These are phyloP conservation scores for Archips crataeganus DNA, from an alignment of 2,888 invertebrate genomes.

Conservation along the genomic window DNA sequence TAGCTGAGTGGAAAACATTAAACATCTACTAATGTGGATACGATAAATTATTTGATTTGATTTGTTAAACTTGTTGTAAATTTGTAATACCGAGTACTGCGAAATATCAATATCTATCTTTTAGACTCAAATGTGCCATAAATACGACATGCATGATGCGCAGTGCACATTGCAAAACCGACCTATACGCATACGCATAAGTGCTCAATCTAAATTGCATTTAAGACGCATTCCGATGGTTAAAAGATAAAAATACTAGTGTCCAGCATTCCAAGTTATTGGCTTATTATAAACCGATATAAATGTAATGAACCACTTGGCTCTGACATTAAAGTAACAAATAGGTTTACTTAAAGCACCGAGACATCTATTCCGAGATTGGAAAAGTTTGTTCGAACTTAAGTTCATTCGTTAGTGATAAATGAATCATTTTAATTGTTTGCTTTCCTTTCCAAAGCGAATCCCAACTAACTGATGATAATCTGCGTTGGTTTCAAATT, in stretches of 20 bases:
- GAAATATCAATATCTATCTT: too few species aligned
- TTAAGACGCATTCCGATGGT: too few species aligned
- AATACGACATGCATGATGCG: too few species aligned
- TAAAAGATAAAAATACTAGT: not conserved
- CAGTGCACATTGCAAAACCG: too few species aligned
- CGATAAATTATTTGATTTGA: too few species aligned
- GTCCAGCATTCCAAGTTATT: not conserved
- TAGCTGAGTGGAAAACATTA: too few species aligned
- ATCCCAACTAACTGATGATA: constrained; percentile 28
- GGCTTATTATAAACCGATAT: constrained; percentile 14
- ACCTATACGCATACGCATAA: too few species aligned
- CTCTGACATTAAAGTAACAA: constrained; percentile 37
- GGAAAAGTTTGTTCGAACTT: constrained; percentile 55
- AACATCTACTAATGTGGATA: too few species aligned
- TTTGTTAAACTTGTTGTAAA: too few species aligned
- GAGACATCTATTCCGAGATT: constrained; percentile 54
- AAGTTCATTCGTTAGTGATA: constrained; percentile 49
- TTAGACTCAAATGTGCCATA: too few species aligned
- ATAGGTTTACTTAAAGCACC: constrained; percentile 49
- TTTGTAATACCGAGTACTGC: too few species aligned
- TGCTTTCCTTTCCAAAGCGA: constrained; percentile 49
- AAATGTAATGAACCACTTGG: constrained; percentile 20
- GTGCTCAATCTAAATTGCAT: too few species aligned
- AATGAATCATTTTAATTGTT: constrained; percentile 58
- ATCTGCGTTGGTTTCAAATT: constrained; percentile 2